Conservation (phyloP, 2,113 vertebrate species). For the Verasper variegatus region DNA sequence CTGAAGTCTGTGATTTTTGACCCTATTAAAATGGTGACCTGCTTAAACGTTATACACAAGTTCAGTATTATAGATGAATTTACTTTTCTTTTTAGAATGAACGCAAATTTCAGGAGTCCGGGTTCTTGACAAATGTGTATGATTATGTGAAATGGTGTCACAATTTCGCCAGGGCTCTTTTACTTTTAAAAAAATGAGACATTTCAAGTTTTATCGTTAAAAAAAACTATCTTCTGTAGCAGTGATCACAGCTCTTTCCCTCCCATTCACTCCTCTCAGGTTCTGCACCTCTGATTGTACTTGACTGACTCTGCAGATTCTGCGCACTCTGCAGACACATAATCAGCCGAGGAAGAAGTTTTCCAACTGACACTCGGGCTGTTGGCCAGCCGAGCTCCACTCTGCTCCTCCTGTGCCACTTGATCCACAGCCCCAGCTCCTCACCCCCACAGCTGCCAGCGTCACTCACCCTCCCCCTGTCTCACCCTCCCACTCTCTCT, state of each 20-base stretch:
- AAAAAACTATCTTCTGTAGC: neutral
- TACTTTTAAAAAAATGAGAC: too few species aligned
- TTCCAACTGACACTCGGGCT: constrained; percentile 41
- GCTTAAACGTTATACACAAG: too few species aligned
- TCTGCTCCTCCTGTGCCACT: constrained; percentile 63
- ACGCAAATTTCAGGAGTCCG: too few species aligned
- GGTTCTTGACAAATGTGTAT: too few species aligned
- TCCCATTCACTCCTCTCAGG: constrained; percentile 7
- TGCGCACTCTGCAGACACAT: constrained; percentile 43
- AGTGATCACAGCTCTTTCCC: constrained; percentile 7
- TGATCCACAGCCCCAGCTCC: constrained; percentile 56
- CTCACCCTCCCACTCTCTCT: constrained; percentile 39
- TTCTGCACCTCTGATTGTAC: neutral
- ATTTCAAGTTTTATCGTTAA: too few species aligned
- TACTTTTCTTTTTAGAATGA: too few species aligned
- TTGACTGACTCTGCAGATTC: constrained; percentile 49
- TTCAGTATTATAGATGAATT: too few species aligned
- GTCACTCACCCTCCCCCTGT: constrained; percentile 55
- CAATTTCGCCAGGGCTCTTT: neutral
- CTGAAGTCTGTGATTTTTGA: too few species aligned
- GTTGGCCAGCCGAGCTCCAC: constrained; percentile 25
- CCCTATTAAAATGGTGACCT: too few species aligned
- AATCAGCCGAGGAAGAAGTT: constrained; percentile 26
- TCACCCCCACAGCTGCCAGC: constrained; percentile 69
- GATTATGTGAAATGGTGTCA: too few species aligned